Evolutionary conservation across 2,113 vertebrate genomes (phyloP).

Genomic region (Callithrix jacchus): DNA sequence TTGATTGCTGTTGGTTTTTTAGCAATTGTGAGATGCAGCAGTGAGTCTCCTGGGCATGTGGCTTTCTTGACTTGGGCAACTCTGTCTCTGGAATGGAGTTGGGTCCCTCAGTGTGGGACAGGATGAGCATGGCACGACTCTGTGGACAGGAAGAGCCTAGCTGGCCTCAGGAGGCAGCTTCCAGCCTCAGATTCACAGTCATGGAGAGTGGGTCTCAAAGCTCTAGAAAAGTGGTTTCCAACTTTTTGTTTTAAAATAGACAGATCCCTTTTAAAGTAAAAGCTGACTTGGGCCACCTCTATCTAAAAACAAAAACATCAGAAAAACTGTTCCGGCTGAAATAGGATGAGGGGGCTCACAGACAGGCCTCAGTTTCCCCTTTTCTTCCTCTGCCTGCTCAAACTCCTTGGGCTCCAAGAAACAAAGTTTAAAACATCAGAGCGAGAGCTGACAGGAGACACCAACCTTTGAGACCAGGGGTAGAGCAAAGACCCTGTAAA

Average conservation of each 20-base stretch:
- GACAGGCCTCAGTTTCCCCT: neutral
- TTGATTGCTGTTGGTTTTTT: neutral
- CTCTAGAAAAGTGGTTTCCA: neutral
- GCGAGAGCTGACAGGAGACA: neutral
- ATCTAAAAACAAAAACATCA: neutral
- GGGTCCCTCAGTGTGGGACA: neutral
- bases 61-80: neutral
- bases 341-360: neutral
- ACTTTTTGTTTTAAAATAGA: neutral
- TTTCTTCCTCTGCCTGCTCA: neutral
- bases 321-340: neutral
- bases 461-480: neutral
- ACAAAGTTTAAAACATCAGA: neutral
- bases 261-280: neutral
- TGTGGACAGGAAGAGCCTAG: neutral
- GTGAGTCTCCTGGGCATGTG: accelerated
- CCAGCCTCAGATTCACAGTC: neutral
- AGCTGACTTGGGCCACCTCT: neutral
- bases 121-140: neutral
- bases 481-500: neutral
- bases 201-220: neutral
- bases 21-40: neutral
- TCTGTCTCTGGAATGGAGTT: neutral
- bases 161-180: neutral
- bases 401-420: neutral